Conservation (phyloP, 2,888 invertebrate genomes). For the Litoditis marina region DNA sequence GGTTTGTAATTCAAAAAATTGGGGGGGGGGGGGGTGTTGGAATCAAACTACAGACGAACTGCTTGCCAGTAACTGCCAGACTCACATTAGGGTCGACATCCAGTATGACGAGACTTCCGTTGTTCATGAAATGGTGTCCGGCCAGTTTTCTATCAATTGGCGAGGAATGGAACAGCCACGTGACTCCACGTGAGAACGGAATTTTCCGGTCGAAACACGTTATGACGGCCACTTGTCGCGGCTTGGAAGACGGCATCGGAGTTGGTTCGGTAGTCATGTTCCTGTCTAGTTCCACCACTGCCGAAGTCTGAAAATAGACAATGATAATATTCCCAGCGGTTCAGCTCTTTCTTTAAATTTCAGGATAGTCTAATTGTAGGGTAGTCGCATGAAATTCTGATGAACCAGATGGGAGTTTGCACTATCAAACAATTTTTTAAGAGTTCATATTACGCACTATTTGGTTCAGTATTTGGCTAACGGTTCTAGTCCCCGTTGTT, state of each 20-base stretch:
- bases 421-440: too few relatives aligned
- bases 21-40: background rate
- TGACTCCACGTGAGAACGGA: slow-evolving; percentile 47
- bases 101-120: slow-evolving; percentile 58
- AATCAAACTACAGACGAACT: too few relatives aligned
- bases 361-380: too few relatives aligned
- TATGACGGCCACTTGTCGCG: slow-evolving; percentile 26
- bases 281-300: background rate
- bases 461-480: too few relatives aligned
- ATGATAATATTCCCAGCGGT: background rate
- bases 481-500: too few relatives aligned
- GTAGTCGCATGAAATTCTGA: too few relatives aligned
- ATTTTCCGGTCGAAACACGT: slow-evolving; percentile 34
- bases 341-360: background rate
- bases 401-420: too few relatives aligned
- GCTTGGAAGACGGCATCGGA: slow-evolving; percentile 17
- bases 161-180: slow-evolving; percentile 44
- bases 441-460: too few relatives aligned
- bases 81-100: slow-evolving; percentile 34
- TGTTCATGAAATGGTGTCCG: slow-evolving; percentile 64
- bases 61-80: too few relatives aligned
- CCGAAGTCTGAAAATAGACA: background rate
- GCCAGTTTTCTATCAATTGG: slow-evolving; percentile 59
- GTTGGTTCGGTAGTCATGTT: background rate
- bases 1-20: too few relatives aligned